phyloP scores from a whole-genome alignment of 2,113 vertebrate genomes.

The Rynchops niger region DNA sequence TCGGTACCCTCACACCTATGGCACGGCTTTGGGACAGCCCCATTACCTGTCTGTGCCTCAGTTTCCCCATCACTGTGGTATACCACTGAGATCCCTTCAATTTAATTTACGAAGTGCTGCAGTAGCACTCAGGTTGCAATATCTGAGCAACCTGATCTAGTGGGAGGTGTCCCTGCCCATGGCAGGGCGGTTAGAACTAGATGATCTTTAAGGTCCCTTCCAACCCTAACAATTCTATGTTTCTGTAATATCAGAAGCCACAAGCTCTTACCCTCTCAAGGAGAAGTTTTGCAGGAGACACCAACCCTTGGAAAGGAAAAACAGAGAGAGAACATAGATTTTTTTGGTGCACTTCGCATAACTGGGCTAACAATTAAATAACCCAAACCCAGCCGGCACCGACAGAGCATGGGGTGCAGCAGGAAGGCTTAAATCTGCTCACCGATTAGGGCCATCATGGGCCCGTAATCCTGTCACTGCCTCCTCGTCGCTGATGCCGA shows the following conservation, averaged over 20 bases:
- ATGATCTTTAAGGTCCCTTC: too few species aligned
- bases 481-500: conserved; percentile 52
- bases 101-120: accelerated
- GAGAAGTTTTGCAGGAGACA: background rate
- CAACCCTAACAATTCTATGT: too few species aligned
- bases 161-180: too few species aligned
- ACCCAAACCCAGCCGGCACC: accelerated
- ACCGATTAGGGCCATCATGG: background rate
- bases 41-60: background rate
- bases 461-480: background rate
- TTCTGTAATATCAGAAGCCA: background rate
- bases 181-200: too few species aligned
- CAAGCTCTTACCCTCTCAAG: accelerated
- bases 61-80: background rate
- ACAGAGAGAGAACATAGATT: accelerated
- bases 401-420: accelerated
- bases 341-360: accelerated
- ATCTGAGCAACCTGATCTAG: too few species aligned
- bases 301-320: accelerated
- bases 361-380: accelerated
- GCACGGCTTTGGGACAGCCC: background rate
- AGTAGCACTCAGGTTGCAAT: too few species aligned
- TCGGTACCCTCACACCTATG: accelerated
- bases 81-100: accelerated
- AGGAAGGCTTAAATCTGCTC: background rate